Evolutionary conservation across 2,888 invertebrate species (phyloP).

Genomic region (Parnassius glacialis): DNA sequence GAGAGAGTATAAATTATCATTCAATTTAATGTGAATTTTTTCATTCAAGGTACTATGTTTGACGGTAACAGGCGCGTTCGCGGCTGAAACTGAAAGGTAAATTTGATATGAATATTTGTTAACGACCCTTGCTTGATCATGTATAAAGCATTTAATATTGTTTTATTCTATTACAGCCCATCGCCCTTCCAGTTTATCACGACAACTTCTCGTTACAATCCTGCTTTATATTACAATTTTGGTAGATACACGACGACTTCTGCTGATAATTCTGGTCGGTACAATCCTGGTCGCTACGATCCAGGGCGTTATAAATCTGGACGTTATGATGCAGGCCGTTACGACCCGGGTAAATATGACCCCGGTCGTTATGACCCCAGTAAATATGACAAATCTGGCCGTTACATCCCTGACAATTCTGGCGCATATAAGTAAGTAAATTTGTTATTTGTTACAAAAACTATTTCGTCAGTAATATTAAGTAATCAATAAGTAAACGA

Average conservation of each 20-base stretch:
- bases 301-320: conserved; percentile 28
- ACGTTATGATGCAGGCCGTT: conserved; percentile 32
- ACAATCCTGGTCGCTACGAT: conserved; percentile 18
- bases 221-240: conserved; percentile 15
- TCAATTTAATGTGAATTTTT: conserved; percentile 12
- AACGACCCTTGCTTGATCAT: too few species aligned
- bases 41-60: conserved; percentile 26
- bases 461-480: too few species aligned
- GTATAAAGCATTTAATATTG: background rate
- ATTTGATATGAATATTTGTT: background rate
- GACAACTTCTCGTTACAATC: conserved; percentile 19
- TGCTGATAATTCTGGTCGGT: conserved; percentile 23
- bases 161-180: conserved; percentile 12
- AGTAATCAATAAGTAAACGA: too few species aligned
- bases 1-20: conserved; percentile 10
- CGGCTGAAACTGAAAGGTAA: conserved; percentile 25
- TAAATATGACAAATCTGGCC: conserved; percentile 30
- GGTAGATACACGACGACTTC: conserved; percentile 15
- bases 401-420: conserved; percentile 34
- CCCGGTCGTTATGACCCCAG: conserved; percentile 32
- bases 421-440: conserved; percentile 37
- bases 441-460: background rate
- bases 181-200: conserved; percentile 22
- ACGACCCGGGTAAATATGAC: conserved; percentile 33
- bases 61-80: conserved; percentile 23